phyloP scores from a whole-genome alignment of 2,888 invertebrate species.

The Oscheius sp. region DNA sequence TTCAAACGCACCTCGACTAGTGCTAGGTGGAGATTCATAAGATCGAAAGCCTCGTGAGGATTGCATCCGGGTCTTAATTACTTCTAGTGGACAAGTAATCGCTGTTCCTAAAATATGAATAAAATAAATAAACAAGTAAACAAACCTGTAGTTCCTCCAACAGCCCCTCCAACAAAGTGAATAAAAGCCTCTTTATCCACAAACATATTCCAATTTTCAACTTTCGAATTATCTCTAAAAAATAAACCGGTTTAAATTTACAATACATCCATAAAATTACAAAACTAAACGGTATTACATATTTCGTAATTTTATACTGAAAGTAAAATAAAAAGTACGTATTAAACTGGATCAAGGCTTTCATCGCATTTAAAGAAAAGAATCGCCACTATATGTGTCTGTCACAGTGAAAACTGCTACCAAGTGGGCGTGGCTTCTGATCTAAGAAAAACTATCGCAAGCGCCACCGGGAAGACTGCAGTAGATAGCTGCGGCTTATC shows the following conservation, averaged over 20 bases:
- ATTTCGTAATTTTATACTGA: too few relatives aligned
- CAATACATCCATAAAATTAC: too few relatives aligned
- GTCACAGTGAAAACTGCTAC: conserved; percentile 9
- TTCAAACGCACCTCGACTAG: conserved; percentile 37
- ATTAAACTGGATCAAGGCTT: too few relatives aligned
- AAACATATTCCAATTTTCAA: conserved; percentile 74
- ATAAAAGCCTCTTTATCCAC: conserved; percentile 66
- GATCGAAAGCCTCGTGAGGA: conserved; percentile 46
- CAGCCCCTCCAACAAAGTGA: conserved; percentile 69
- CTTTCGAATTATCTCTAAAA: too few relatives aligned
- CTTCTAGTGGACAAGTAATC: conserved; percentile 67
- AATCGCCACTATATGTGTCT: background rate
- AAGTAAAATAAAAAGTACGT: too few relatives aligned
- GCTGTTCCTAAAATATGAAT: conserved; percentile 49
- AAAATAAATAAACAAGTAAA: conserved; percentile 2
- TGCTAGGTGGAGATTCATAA: conserved; percentile 38
- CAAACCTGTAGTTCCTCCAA: conserved; percentile 66
- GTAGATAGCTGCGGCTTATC: background rate
- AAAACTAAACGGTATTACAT: too few relatives aligned
- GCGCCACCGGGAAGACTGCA: too few relatives aligned
- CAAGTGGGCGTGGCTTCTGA: background rate
- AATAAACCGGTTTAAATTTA: too few relatives aligned
- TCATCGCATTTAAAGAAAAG: too few relatives aligned
- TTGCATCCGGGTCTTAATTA: conserved; percentile 68
- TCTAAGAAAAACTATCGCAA: conserved; percentile 1